phyloP scores from a whole-genome alignment of 2,888 invertebrate species.

The Cyclophora punctaria region DNA sequence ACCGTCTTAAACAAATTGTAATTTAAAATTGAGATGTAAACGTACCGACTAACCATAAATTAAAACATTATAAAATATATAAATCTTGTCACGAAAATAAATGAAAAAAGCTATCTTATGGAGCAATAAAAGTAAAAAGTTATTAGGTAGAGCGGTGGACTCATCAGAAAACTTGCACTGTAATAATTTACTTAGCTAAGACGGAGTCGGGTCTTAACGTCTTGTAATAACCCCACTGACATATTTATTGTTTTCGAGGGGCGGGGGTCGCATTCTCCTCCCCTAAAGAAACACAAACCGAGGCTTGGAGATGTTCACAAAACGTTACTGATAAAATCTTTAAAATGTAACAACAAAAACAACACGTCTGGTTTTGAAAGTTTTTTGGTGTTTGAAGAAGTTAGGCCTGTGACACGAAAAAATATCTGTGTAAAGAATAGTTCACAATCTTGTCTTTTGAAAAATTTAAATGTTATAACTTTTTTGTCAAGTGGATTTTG shows the following conservation, averaged over 20 bases:
- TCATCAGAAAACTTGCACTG: constrained; percentile 65
- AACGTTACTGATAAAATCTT: constrained; percentile 31
- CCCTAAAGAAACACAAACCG: constrained; percentile 31
- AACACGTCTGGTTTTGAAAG: no score
- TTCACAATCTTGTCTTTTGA: no score
- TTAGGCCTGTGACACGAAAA: no score
- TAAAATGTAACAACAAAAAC: constrained; percentile 4
- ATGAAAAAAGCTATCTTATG: constrained; percentile 38
- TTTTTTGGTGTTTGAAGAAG: no score
- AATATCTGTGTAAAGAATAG: no score
- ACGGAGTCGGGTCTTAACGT: constrained; percentile 43
- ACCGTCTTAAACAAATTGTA: no score
- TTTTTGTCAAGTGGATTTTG: no score
- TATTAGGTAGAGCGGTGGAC: constrained; percentile 58
- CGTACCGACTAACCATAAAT: background rate
- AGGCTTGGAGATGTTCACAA: constrained; percentile 17
- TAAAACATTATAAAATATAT: constrained; percentile 13
- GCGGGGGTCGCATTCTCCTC: constrained; percentile 36
- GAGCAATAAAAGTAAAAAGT: constrained; percentile 63
- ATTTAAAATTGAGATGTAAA: no score
- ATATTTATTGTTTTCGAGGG: constrained; percentile 69
- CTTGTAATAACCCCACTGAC: constrained; percentile 69
- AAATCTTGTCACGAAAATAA: constrained; percentile 15
- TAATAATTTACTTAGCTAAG: constrained; percentile 68
- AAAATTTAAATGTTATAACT: no score